phyloP scores from a whole-genome alignment of 2,797 vertebrate species.

The Tauraco hartlaubi region DNA sequence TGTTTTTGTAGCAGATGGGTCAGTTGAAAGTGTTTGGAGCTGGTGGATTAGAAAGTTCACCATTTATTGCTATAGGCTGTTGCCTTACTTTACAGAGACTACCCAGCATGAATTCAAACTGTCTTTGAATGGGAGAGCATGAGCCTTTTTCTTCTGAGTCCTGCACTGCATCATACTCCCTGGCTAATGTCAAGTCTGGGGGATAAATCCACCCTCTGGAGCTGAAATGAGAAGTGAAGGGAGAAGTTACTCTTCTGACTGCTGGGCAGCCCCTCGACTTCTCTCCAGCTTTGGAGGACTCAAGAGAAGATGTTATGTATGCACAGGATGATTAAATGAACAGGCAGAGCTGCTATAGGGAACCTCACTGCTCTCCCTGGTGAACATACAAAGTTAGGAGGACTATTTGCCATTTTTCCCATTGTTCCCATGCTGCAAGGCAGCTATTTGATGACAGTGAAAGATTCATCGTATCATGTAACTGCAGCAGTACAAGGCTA shows the following conservation, averaged over 20 bases:
- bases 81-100: neutral
- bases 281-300: neutral
- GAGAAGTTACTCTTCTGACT: neutral
- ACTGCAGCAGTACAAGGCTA: neutral
- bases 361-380: neutral
- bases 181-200: neutral
- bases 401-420: neutral
- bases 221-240: neutral
- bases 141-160: neutral
- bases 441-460: neutral
- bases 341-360: neutral
- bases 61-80: neutral
- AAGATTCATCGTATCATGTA: neutral
- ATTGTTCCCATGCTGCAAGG: neutral
- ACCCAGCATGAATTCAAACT: neutral
- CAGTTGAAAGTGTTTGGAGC: neutral
- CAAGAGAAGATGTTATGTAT: neutral
- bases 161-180: neutral
- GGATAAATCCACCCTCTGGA: neutral
- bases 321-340: neutral
- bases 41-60: neutral
- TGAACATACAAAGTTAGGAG: neutral
- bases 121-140: fast-evolving
- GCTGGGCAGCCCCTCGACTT: neutral
- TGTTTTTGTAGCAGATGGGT: neutral